These are phyloP conservation scores for Caenorhabditis sp. DNA, from an alignment of 2,888 invertebrate genomes.

Conservation along the genomic window DNA sequence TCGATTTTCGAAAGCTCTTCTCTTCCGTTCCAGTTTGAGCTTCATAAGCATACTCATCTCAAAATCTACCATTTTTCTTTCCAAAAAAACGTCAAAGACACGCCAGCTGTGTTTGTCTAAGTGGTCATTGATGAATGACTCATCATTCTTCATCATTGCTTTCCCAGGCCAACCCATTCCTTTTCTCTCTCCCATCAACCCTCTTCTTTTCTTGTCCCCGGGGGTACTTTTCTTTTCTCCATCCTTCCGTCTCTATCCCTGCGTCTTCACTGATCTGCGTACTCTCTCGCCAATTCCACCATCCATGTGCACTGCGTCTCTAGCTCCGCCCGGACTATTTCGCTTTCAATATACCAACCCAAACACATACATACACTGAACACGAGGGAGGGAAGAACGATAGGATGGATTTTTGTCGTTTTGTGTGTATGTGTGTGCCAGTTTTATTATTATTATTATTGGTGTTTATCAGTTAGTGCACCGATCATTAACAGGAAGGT, in stretches of 20 bases:
- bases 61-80: no score
- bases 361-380: not conserved
- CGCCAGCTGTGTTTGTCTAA: no score
- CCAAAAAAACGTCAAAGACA: no score
- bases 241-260: conserved; percentile 22
- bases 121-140: conserved; percentile 6
- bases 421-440: not conserved
- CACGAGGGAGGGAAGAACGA: not conserved
- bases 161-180: not conserved
- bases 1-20: no score
- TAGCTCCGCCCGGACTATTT: not conserved
- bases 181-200: not conserved
- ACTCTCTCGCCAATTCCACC: conserved; percentile 11
- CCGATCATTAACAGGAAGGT: not conserved
- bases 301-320: conserved; percentile 40
- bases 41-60: no score
- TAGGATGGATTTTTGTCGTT: not conserved
- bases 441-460: not conserved
- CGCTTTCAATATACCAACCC: not conserved
- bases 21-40: no score
- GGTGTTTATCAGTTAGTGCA: not conserved
- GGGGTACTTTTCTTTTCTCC: not conserved
- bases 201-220: not conserved
- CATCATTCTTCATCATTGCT: not conserved
- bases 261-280: conserved; percentile 34